Percentiles rank a stretch among this genome's conserved stretches.
These are phyloP conservation scores for Coenobita brevimanus DNA, from an alignment of 1,140 invertebrate species.

Conservation along the genomic window DNA sequence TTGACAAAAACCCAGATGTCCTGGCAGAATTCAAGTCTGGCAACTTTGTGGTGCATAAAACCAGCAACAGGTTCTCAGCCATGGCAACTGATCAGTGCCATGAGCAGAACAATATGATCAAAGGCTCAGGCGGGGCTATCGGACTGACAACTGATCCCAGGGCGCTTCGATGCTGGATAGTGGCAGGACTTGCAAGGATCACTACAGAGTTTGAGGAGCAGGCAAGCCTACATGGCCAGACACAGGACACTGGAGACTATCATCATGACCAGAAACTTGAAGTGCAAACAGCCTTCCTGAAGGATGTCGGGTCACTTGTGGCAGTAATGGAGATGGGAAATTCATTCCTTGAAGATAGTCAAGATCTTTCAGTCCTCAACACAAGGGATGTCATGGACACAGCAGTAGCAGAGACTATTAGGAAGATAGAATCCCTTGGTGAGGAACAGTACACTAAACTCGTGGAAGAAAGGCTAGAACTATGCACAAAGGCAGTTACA, in stretches of 20 bases:
- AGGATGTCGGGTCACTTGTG: background rate
- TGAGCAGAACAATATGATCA: constrained; percentile 25
- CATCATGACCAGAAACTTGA: background rate
- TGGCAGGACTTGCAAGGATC: background rate
- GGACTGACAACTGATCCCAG: background rate
- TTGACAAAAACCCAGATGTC: no score
- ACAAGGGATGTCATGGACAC: background rate
- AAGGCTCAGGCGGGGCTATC: constrained; percentile 10
- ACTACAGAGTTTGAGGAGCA: constrained; percentile 3
- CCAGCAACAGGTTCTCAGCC: background rate
- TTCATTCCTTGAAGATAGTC: background rate
- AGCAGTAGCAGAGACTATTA: constrained; percentile 5
- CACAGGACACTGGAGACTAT: background rate
- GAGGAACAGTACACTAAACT: background rate
- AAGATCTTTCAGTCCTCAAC: background rate
- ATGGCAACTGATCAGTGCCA: constrained; percentile 37
- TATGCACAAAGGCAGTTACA: no score
- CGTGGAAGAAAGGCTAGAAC: background rate
- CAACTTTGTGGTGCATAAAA: no score
- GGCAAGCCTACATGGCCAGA: no score
- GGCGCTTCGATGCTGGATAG: constrained; percentile 8
- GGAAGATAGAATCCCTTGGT: background rate
- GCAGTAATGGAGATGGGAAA: constrained; percentile 5
- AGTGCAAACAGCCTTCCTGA: background rate
- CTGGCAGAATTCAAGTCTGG: no score